phyloP scores from a whole-genome alignment of 1,140 invertebrate genomes.

The Diachasmimorpha longicaudata region DNA sequence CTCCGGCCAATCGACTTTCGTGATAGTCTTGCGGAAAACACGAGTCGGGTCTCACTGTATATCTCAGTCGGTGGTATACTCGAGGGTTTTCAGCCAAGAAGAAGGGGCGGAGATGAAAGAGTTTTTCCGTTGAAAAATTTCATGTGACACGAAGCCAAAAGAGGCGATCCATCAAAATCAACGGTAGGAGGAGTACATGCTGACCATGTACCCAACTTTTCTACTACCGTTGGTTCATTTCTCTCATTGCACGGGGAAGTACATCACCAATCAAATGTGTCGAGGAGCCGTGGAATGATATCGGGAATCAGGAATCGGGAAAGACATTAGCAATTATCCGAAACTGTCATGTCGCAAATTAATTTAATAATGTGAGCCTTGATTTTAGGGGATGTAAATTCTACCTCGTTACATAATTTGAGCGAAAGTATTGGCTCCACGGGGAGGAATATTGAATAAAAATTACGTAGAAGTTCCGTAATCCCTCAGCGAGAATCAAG shows the following conservation, averaged over 20 bases:
- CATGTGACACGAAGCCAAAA: slow-evolving; percentile 8
- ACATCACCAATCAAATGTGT: background rate
- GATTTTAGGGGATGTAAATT: too few species aligned
- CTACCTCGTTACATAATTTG: too few species aligned
- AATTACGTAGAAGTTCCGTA: too few species aligned
- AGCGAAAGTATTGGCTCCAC: too few species aligned
- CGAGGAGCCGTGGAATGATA: background rate
- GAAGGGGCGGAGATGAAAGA: background rate
- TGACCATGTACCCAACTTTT: background rate
- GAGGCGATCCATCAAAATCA: slow-evolving; percentile 48
- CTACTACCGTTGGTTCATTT: background rate
- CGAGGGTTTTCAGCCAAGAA: background rate
- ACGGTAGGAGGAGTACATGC: slow-evolving; percentile 2
- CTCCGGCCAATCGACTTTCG: slow-evolving; percentile 30
- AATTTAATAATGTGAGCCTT: too few species aligned
- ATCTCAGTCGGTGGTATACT: background rate
- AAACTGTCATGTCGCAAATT: too few species aligned
- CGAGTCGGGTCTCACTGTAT: background rate
- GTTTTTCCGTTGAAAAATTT: slow-evolving; percentile 7
- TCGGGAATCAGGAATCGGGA: background rate
- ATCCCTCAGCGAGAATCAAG: too few species aligned
- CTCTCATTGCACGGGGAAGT: background rate
- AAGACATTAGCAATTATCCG: background rate
- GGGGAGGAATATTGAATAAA: too few species aligned
- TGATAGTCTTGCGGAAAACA: slow-evolving; percentile 6